A percentile compares a stretch with the other conserved stretches of the same genome.
Conservation (phyloP, 2,113 vertebrate genomes). For the Melanostigma gelatinosum region DNA sequence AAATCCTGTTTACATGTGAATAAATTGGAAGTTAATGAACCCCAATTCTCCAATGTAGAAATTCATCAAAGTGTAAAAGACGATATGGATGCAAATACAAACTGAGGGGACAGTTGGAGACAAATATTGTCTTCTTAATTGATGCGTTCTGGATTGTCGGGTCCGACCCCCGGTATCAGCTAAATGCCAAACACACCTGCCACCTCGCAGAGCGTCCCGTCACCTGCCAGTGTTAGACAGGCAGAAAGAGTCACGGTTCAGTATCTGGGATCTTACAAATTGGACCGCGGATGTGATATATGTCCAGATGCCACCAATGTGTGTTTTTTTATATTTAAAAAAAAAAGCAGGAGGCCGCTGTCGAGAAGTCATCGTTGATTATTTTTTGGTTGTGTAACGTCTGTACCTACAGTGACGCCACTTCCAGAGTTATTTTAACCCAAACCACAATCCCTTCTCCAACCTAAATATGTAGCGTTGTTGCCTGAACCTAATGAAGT, state of each 20-base stretch:
- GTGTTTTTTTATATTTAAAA: not conserved
- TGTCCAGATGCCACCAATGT: not conserved
- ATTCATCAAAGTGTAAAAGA: not conserved
- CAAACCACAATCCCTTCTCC: no score
- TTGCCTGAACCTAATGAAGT: no score
- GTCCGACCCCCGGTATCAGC: not conserved
- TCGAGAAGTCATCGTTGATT: no score
- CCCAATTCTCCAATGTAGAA: not conserved
- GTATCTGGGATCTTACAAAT: no score
- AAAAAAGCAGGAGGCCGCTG: no score
- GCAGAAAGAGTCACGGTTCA: no score
- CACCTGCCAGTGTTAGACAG: not conserved
- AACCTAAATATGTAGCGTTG: no score
- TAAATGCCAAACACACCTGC: not conserved
- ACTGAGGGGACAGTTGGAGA: not conserved
- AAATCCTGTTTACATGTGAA: conserved; percentile 10
- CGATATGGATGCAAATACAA: not conserved
- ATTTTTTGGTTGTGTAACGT: no score
- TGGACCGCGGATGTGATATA: not conserved
- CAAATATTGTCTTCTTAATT: not conserved
- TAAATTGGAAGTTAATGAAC: conserved; percentile 1
- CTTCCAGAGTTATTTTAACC: no score
- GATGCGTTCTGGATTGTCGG: not conserved
- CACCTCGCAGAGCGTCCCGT: no score
- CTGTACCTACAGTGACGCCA: no score